These are phyloP conservation scores for Spilogale gracilis DNA, from an alignment of 2,113 vertebrate genomes.

Conservation along the genomic window DNA sequence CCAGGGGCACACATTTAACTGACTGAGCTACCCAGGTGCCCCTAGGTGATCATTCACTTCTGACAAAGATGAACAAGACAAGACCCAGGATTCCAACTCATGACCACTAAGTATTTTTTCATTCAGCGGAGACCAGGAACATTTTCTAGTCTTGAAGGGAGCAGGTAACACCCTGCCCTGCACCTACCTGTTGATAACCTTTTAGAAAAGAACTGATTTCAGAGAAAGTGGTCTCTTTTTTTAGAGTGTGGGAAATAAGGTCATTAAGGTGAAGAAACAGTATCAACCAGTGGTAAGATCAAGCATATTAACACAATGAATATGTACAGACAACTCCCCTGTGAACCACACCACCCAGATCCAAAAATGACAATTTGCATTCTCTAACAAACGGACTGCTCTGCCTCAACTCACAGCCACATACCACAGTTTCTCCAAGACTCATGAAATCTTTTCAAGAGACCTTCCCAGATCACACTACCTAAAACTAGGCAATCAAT, in stretches of 20 bases:
- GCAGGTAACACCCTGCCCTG: background rate
- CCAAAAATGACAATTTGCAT: background rate
- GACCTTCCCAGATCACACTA: background rate
- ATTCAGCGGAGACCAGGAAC: background rate
- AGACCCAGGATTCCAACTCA: background rate
- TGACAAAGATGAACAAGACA: background rate
- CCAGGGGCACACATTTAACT: background rate
- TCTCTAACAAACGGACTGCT: background rate
- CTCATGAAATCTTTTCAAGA: background rate
- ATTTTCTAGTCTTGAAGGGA: background rate
- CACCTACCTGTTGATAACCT: background rate
- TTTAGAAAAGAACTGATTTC: constrained; percentile 12
- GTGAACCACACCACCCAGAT: background rate
- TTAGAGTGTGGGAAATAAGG: background rate
- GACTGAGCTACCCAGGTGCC: background rate
- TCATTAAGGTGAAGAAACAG: background rate
- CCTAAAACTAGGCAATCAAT: background rate
- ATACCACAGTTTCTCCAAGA: background rate
- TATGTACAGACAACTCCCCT: background rate
- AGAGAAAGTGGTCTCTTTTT: constrained; percentile 20
- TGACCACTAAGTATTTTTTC: background rate
- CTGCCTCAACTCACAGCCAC: background rate
- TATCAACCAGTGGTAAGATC: background rate
- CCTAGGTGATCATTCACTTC: background rate
- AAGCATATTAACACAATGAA: background rate